phyloP scores from a whole-genome alignment of 2,888 invertebrate genomes.

The Eustalomyia histrio region DNA sequence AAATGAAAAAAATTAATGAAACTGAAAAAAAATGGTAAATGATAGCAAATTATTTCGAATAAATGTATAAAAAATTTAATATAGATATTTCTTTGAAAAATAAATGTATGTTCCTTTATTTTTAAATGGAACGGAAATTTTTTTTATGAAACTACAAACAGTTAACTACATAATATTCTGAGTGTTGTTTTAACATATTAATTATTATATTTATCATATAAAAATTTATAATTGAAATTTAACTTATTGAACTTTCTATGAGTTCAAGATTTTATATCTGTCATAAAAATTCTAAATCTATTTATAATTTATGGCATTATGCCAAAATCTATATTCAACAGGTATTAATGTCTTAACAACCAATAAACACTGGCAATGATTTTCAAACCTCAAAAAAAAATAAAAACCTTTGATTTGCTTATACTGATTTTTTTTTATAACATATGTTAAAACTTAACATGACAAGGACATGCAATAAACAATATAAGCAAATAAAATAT shows the following conservation, averaged over 20 bases:
- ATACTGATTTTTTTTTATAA: background rate
- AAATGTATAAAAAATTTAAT: too few relatives aligned
- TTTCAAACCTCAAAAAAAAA: slow-evolving; percentile 40
- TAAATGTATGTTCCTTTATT: too few relatives aligned
- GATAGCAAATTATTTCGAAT: too few relatives aligned
- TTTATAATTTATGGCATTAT: slow-evolving; percentile 1
- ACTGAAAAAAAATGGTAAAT: too few relatives aligned
- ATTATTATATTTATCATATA: too few relatives aligned
- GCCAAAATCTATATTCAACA: slow-evolving; percentile 29
- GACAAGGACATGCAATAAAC: slow-evolving; percentile 38
- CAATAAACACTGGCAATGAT: slow-evolving; percentile 52
- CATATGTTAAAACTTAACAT: slow-evolving; percentile 21
- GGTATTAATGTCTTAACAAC: slow-evolving; percentile 32
- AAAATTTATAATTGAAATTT: too few relatives aligned
- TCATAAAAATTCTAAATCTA: background rate
- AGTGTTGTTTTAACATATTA: too few relatives aligned
- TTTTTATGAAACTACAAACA: too few relatives aligned
- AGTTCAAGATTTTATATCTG: background rate
- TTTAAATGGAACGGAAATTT: too few relatives aligned
- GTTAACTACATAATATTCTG: too few relatives aligned
- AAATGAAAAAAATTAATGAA: too few relatives aligned
- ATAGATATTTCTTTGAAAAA: too few relatives aligned
- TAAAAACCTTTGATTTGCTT: slow-evolving; percentile 19
- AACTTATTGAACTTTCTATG: background rate
- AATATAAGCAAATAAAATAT: background rate